phyloP scores from a whole-genome alignment of 2,797 vertebrate species.

The Lacerta bilineata region DNA sequence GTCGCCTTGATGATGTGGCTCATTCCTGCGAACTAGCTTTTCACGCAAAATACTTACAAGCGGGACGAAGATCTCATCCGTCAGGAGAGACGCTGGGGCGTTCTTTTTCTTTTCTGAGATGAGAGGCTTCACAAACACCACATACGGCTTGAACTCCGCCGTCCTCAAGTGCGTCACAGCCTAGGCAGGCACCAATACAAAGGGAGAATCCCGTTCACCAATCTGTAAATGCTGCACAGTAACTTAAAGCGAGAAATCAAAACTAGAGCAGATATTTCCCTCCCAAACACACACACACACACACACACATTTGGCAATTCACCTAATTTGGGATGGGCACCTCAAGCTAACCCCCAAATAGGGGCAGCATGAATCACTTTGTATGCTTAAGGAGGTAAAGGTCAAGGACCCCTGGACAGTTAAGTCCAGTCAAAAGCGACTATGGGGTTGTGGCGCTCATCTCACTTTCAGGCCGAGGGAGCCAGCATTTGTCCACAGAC shows the following conservation, averaged over 20 bases:
- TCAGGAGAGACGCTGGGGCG: conserved; percentile 81
- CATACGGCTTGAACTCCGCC: conserved; percentile 90
- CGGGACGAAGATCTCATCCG: conserved; percentile 80
- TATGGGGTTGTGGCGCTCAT: too few relatives aligned
- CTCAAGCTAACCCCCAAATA: neutral
- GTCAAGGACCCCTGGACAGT: too few relatives aligned
- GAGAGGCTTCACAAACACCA: conserved; percentile 90
- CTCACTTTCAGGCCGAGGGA: too few relatives aligned
- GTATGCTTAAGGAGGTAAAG: too few relatives aligned
- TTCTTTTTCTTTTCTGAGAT: conserved; percentile 81
- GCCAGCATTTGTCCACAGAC: too few relatives aligned
- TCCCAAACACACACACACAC: neutral
- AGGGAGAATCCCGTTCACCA: neutral
- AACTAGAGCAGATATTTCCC: neutral
- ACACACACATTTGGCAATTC: neutral
- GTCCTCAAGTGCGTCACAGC: conserved; percentile 89
- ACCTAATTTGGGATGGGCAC: neutral
- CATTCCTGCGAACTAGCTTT: neutral
- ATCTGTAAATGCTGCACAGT: neutral
- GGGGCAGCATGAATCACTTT: neutral
- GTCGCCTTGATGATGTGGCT: too few relatives aligned
- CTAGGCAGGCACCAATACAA: conserved; percentile 73
- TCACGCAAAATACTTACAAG: conserved; percentile 71
- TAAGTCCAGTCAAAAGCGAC: too few relatives aligned
- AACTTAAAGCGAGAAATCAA: neutral